Conservation (phyloP, 1,140 invertebrate genomes). For the Octopus bimaculoides region DNA sequence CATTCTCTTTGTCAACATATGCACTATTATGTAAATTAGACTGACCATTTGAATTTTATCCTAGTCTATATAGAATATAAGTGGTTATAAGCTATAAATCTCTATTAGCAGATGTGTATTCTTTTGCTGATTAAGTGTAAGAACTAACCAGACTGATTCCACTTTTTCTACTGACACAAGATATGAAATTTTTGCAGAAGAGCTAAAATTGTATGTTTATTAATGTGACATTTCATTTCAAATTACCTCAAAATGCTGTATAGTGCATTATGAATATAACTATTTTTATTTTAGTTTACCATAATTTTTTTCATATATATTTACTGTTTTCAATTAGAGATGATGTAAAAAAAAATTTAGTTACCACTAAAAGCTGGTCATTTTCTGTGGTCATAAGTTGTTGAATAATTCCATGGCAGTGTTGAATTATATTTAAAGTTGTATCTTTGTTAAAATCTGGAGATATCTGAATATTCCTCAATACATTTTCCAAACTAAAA, state of each 20-base stretch:
- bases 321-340: not conserved
- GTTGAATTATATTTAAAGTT: not conserved
- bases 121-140: too few species aligned
- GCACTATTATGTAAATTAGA: too few species aligned
- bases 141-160: too few species aligned
- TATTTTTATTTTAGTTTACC: not conserved
- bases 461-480: too few species aligned
- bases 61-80: too few species aligned
- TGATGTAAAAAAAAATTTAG: not conserved
- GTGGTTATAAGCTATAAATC: too few species aligned
- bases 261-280: not conserved
- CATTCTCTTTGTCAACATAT: too few species aligned
- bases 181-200: not conserved
- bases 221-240: not conserved
- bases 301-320: not conserved
- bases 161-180: not conserved
- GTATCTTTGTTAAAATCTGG: too few species aligned
- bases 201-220: not conserved
- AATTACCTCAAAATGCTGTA: not conserved
- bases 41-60: too few species aligned
- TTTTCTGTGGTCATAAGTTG: not conserved
- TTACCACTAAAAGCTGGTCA: not conserved
- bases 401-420: not conserved
- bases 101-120: too few species aligned
- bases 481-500: too few species aligned